Evolutionary conservation across 2,797 vertebrate genomes (phyloP), one percentile per base, ranked within the genome.

Genomic region (Mallotus villosus): DNA sequence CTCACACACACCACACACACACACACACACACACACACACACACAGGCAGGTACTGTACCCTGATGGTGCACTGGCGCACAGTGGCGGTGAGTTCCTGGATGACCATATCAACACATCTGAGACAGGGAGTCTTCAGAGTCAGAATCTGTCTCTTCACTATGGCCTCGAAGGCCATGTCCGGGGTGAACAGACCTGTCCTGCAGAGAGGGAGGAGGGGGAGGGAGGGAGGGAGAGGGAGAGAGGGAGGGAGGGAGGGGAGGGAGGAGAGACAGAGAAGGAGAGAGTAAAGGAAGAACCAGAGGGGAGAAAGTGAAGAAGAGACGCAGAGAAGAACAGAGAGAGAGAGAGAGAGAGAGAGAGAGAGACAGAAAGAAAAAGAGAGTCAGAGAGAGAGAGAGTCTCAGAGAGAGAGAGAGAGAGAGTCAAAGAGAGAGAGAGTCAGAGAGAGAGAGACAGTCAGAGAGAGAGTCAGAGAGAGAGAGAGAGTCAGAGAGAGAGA

Each of bases 131-230:
- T 94, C 84, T 95, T 95, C 70, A 98, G 89, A 68, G 91, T 93
- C 6, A 93, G 92, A 22, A 98, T 96, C 79, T 96, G 94, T 76
- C 95, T 97, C 88, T 97, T 98, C 74, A 99, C 97, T 73, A 98
- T 96, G 49, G 95, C 93, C 90, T 98, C 94, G 86, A 98, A 98
- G 0, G 96, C 96, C 93, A 96, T 92, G 84, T 98, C 96, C 60
- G 97, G 97, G 51, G 95, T 97, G 83, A 98, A 98, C 78, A 98
- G 81, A 22, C 92, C 92, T 66, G 92, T 92, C 87, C 92, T 93
- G 21, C 4, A 53, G 66, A 25, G 25, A 76, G 22, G 65, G 22
- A 62, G 5, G 22, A 22, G 25, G 64, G n/a, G 14, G 5, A 16
- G 68, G 27, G 14, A 19, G 19, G 46, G 46, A 37, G n/a, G 11